Evolutionary conservation across 2,797 vertebrate species (phyloP).

Genomic region (Cossypha heuglini): DNA sequence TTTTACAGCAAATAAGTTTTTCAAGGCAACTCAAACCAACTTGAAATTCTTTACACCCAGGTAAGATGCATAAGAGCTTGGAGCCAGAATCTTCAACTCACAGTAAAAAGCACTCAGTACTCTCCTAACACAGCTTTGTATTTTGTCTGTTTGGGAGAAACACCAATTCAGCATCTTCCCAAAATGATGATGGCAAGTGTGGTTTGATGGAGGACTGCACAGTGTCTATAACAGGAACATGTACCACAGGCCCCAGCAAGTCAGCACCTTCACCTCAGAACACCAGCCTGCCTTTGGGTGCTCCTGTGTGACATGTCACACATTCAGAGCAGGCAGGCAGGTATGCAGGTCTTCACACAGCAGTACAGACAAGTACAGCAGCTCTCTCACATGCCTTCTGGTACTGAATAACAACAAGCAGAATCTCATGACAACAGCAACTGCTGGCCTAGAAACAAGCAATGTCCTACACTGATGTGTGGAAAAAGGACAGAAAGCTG

Average conservation of each 20-base stretch:
- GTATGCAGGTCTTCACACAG: background rate
- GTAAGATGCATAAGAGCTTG: background rate
- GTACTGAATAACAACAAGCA: background rate
- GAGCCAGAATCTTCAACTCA: background rate
- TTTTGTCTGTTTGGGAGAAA: background rate
- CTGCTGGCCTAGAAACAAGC: background rate
- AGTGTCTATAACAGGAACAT: background rate
- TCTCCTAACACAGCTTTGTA: background rate
- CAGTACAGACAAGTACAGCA: background rate
- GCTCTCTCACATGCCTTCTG: background rate
- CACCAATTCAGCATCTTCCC: background rate
- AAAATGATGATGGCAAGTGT: background rate
- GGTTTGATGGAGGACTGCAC: background rate
- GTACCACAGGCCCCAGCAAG: background rate
- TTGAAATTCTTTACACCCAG: background rate
- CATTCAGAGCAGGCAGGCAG: background rate
- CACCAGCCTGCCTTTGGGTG: background rate
- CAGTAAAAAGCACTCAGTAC: background rate
- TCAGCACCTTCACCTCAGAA: background rate
- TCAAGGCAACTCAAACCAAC: slow-evolving; percentile 4
- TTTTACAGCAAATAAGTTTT: background rate
- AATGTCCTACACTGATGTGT: background rate
- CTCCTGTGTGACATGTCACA: accelerated
- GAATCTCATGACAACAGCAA: background rate
- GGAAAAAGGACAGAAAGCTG: background rate